Base-by-base conservation (phyloP, 2,113 vertebrate species). In the Chrysochloris asiatica region DNA sequence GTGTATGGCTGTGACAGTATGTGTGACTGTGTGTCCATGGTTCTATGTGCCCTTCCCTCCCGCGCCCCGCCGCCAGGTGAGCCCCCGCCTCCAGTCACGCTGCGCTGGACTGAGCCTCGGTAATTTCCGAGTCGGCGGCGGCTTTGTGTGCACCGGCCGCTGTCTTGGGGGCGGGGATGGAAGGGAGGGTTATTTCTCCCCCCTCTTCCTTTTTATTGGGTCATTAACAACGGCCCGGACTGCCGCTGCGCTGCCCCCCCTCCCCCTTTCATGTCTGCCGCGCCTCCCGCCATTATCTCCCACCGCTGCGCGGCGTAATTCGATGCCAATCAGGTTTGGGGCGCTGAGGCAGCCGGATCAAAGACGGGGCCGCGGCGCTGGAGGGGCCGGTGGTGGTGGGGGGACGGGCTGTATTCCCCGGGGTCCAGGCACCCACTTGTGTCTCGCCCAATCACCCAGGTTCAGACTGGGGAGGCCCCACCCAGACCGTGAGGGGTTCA, bases 301-400 rank as follows among this genome's bases (percentile, higher is more conserved):
- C 95, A 78, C 89, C 75, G 80, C 95, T 54, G 96, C 43, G 85
- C 93, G 65, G 91, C 91, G 96, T 97, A 96, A 97, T 96, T 96
- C 95, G 96, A 97, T 96, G 96, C 96, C 96, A 96, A 96, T 97
- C 96, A 96, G 96, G 95, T 96, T 96, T 83, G 94, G 95, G 95
- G 92, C 92, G 86, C 95, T 13, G 95, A 83, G 94, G 93, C 95
- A 14, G 94, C 82, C 2, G 89, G 94, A 96, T 97, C 96, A 96
- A 96, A 96, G 96, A 61, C 81, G 1, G 36, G 90, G 87, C 96
- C 75, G 92, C 76, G 33, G 92, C 85, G 69, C 92, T 61, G 94
- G 84, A 24, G 52, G 75, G 79, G 43, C 78, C 9, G 52, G 59
- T 16, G 48, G 48, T 16, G 85, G 41, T 17, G 24, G 72, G 88